phyloP scores from a whole-genome alignment of 2,113 vertebrate genomes.

The Megaceryle maxima region DNA sequence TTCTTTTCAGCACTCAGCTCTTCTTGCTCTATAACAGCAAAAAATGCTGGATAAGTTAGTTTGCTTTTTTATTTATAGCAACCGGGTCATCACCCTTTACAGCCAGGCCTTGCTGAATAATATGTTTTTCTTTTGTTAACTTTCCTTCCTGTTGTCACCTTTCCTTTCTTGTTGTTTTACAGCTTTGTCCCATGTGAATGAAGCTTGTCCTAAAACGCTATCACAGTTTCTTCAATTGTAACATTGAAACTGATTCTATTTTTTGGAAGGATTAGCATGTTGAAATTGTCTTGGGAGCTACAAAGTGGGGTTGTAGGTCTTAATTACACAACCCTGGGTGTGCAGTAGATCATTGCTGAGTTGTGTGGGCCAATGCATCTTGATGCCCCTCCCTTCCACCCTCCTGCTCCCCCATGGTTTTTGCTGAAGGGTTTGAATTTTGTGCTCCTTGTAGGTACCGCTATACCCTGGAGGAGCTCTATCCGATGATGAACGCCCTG shows the following conservation, averaged over 20 bases:
- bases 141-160: background rate
- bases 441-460: conserved; percentile 79
- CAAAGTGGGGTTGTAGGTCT: background rate
- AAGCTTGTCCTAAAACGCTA: background rate
- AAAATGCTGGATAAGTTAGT: background rate
- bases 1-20: background rate
- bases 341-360: background rate
- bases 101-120: background rate
- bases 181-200: background rate
- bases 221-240: background rate
- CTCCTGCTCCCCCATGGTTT: accelerated
- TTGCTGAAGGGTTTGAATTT: background rate
- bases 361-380: background rate
- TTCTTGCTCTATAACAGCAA: background rate
- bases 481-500: conserved; percentile 90
- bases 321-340: background rate
- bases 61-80: background rate
- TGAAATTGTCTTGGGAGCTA: background rate
- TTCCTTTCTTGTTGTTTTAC: background rate
- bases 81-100: background rate
- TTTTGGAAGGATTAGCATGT: background rate
- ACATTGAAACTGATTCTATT: background rate
- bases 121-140: background rate
- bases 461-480: conserved; percentile 91
- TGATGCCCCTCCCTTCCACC: background rate